A percentile compares a stretch with the other conserved stretches of the same genome.
Evolutionary conservation across 2,113 vertebrate genomes (phyloP).

Genomic region (Ivindomyrus marchei): DNA sequence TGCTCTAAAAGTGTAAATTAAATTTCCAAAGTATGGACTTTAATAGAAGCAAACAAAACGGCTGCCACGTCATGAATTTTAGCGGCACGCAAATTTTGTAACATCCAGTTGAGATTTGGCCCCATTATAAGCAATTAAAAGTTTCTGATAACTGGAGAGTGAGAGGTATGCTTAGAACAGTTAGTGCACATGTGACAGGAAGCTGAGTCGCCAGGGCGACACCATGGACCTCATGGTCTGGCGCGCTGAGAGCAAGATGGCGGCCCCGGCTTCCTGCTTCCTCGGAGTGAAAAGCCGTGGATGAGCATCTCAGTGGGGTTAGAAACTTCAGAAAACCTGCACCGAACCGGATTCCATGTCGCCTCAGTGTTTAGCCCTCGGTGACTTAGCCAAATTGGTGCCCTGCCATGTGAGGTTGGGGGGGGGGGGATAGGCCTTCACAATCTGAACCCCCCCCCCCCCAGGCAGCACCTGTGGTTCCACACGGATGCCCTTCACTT

Average conservation of each 20-base stretch:
- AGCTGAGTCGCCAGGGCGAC: neutral
- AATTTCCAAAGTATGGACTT: neutral
- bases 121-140: neutral
- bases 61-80: neutral
- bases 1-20: neutral
- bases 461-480: slow-evolving; percentile 58
- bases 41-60: too few species aligned
- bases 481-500: slow-evolving; percentile 37
- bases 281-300: neutral
- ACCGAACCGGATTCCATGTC: neutral
- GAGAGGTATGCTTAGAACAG: neutral
- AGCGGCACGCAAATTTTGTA: neutral
- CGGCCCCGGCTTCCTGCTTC: neutral
- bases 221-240: too few species aligned
- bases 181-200: neutral
- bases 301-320: neutral
- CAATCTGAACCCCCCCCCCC: neutral
- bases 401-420: neutral
- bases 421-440: neutral
- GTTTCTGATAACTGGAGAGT: neutral
- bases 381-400: neutral
- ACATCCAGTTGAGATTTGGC: neutral
- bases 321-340: neutral
- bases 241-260: neutral
- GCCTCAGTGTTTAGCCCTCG: neutral